Conservation (phyloP, 92 coral and sea anemone species). For the Micromussa lordhowensis region DNA sequence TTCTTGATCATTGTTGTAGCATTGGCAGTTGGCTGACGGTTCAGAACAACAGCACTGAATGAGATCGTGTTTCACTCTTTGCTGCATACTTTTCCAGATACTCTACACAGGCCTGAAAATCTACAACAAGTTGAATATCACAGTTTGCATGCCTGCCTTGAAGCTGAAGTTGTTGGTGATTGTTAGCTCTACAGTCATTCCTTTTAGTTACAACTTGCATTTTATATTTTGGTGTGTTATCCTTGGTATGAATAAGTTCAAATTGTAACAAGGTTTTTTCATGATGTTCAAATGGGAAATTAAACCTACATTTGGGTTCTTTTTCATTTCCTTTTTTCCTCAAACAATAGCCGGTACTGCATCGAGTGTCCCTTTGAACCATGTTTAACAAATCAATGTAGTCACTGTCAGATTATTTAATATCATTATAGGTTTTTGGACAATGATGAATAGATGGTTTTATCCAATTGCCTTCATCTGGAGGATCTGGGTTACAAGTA, state of each 20-base stretch:
- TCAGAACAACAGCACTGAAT: slow-evolving; percentile 54
- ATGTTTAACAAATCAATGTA: too few relatives aligned
- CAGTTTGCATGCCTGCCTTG: too few relatives aligned
- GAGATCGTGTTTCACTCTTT: too few relatives aligned
- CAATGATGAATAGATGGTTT: slow-evolving; percentile 68
- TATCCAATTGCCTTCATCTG: slow-evolving; percentile 61
- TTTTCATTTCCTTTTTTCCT: slow-evolving; percentile 36
- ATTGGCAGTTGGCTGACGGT: slow-evolving; percentile 33
- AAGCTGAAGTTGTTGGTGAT: slow-evolving; percentile 63
- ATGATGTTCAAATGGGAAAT: slow-evolving; percentile 61
- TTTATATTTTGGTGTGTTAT: slow-evolving; percentile 49
- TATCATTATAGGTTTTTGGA: slow-evolving; percentile 43
- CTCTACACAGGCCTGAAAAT: too few relatives aligned
- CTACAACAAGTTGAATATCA: too few relatives aligned
- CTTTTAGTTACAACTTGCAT: slow-evolving; percentile 64
- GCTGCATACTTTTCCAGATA: too few relatives aligned
- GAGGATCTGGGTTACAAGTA: slow-evolving; percentile 29
- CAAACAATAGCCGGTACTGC: too few relatives aligned
- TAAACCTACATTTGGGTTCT: slow-evolving; percentile 72
- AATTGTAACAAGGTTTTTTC: slow-evolving; percentile 55
- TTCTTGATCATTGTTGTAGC: slow-evolving; percentile 42
- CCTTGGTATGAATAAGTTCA: slow-evolving; percentile 31
- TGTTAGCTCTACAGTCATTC: slow-evolving; percentile 47
- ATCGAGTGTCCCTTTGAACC: neutral
- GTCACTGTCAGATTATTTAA: too few relatives aligned